Evolutionary conservation across 2,888 invertebrate genomes (phyloP), one percentile per base, ranked within the genome.

Genomic region (Apoderus coryli): DNA sequence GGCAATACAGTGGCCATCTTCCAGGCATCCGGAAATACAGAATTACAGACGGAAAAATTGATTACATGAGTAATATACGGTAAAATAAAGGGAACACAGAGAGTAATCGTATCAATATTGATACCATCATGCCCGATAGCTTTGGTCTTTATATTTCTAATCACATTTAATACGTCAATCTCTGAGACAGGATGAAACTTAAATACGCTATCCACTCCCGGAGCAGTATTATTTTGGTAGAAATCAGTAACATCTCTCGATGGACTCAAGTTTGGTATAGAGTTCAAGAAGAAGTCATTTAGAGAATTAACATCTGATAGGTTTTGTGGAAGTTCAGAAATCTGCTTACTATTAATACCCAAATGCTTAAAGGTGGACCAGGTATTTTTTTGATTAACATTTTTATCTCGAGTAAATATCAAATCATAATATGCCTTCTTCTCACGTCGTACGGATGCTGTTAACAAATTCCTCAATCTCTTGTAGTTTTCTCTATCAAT

Each of bases 21-120:
- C 25, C 25, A 24, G 7, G 10, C 10, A 24, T 24, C 25, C 6
- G 25, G 25, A 10, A 24, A 24, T n/a, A 24, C 9, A n/a, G 25
- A 24, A 10, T 24, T 6, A 7, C 10, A 7, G 6, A 24, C 6
- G 10, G 9, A 7, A 10, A 10, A 24, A 10, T 24, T 24, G 10
- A 24, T 24, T 6, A 24, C 25, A 9, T 24, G 25, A 24, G 10
- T 24, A 6, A 24, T 9, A 10, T 24, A 10, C 6, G 25, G 25
- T 10, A 24, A 10, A 24, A 24, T 24, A 10, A 7, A 10, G 6
- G 25, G 25, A 24, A 24, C 25, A 9, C 25, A 24, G 6, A 24
- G 6, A 24, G 5, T 7, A 6, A 24, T 24, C 5, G 25, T 24
- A 7, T 6, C 6, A 6, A 24, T 24, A 10, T 24, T 24, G 6